phyloP scores from a whole-genome alignment of 2,888 invertebrate species.

The Cryptosula pallasiana region DNA sequence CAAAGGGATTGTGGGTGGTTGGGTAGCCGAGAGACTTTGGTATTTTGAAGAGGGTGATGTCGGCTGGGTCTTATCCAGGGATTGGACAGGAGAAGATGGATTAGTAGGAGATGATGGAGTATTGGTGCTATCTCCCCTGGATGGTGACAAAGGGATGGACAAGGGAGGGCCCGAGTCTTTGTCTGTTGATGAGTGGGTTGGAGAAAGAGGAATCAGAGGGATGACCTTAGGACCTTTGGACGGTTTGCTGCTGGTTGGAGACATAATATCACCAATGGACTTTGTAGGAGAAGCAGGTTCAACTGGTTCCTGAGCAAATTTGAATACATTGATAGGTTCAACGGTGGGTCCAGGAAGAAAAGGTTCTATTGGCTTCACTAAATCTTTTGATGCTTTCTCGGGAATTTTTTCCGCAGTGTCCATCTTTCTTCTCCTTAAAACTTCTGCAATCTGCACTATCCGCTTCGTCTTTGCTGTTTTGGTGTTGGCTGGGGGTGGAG shows the following conservation, averaged over 20 bases:
- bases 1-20: neutral
- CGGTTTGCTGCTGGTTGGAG: neutral
- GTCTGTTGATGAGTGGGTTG: neutral
- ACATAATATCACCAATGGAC: neutral
- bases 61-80: neutral
- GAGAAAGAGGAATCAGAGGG: slow-evolving; percentile 12
- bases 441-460: neutral
- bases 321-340: neutral
- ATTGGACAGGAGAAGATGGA: neutral
- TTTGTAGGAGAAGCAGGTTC: slow-evolving; percentile 15
- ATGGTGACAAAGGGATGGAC: neutral
- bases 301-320: neutral
- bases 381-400: neutral
- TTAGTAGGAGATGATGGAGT: neutral
- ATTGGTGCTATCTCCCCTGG: neutral
- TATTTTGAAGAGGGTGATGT: neutral
- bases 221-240: slow-evolving; percentile 4
- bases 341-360: neutral
- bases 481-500: neutral
- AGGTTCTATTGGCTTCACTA: neutral
- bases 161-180: neutral
- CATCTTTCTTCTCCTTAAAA: neutral
- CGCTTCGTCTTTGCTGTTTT: neutral
- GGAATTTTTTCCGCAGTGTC: slow-evolving; percentile 4
- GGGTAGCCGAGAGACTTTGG: neutral